Conservation (phyloP, 1,140 invertebrate genomes). For the Eupeodes corollae region DNA sequence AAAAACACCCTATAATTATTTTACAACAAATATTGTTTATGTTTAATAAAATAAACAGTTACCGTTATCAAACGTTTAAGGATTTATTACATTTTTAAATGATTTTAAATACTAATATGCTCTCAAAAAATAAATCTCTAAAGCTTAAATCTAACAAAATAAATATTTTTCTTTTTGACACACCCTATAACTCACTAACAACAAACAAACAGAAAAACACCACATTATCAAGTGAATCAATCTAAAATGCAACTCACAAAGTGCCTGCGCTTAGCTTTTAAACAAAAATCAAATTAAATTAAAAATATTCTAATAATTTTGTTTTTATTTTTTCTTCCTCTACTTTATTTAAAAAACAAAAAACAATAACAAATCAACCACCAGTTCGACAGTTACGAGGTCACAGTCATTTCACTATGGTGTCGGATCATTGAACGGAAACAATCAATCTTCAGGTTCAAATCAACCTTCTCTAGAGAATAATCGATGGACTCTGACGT, state of each 20-base stretch:
- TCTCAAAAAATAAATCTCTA: too few species aligned
- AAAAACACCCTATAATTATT: too few species aligned
- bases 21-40: too few species aligned
- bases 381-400: slow-evolving; percentile 41
- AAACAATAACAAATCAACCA: too few species aligned
- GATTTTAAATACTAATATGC: too few species aligned
- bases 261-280: not conserved
- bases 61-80: too few species aligned
- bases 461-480: not conserved
- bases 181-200: too few species aligned
- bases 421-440: slow-evolving; percentile 11
- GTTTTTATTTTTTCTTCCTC: not conserved
- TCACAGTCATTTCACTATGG: slow-evolving; percentile 47
- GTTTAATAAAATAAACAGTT: too few species aligned
- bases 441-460: too few species aligned
- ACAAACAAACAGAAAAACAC: not conserved
- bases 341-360: not conserved
- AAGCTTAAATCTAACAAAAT: too few species aligned
- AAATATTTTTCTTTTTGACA: too few species aligned
- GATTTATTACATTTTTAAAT: too few species aligned
- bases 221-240: not conserved
- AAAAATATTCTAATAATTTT: not conserved
- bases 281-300: not conserved
- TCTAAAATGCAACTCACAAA: not conserved
- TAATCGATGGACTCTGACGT: slow-evolving; percentile 3